Conservation (phyloP, 1,140 invertebrate genomes). For the Sinella curviseta region DNA sequence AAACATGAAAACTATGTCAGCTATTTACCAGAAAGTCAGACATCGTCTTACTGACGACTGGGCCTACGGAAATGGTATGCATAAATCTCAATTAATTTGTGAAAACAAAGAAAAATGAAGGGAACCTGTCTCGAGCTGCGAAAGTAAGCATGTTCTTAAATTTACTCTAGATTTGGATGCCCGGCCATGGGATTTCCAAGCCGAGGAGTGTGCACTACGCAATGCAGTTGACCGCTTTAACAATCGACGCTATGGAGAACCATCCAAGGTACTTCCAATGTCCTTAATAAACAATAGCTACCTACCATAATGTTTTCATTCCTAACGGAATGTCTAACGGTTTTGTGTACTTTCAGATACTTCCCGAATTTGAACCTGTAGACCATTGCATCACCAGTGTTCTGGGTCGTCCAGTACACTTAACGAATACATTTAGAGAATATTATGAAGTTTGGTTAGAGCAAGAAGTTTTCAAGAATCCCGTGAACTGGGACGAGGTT, state of each 20-base stretch:
- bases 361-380: constrained; percentile 76
- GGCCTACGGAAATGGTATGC: constrained; percentile 93
- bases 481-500: constrained; percentile 48
- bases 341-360: constrained; percentile 45
- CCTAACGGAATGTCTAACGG: neutral
- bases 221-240: constrained; percentile 95
- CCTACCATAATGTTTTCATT: neutral
- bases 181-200: constrained; percentile 97
- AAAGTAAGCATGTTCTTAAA: neutral
- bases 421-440: constrained; percentile 93
- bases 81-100: neutral
- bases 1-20: constrained; percentile 99
- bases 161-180: constrained; percentile 81
- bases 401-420: constrained; percentile 71
- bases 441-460: constrained; percentile 96
- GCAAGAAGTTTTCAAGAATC: constrained; percentile 87
- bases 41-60: constrained; percentile 97
- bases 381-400: constrained; percentile 84
- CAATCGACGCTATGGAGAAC: constrained; percentile 74
- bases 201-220: constrained; percentile 91
- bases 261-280: constrained; percentile 36
- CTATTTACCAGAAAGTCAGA: constrained; percentile 95
- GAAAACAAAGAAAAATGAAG: too few species aligned
- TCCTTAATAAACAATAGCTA: neutral
- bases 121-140: too few species aligned